These are phyloP conservation scores for Zygogramma bicolorata DNA, from an alignment of 2,888 invertebrate genomes.

Conservation along the genomic window DNA sequence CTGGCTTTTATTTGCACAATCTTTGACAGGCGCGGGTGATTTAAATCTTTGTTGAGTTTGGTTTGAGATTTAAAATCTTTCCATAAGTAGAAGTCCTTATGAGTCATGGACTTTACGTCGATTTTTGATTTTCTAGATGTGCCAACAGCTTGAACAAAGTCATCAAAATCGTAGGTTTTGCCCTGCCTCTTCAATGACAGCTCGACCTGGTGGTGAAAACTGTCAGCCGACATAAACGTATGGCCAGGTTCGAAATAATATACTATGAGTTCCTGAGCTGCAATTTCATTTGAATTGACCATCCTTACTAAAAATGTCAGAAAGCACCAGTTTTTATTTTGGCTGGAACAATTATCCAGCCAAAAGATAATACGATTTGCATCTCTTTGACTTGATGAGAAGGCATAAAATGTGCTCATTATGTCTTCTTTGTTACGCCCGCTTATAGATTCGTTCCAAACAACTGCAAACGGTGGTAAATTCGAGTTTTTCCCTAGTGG, in stretches of 20 bases:
- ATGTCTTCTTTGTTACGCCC: constrained; percentile 16
- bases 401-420: constrained; percentile 8
- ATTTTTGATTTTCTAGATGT: constrained; percentile 13
- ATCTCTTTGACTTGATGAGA: not conserved
- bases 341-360: not conserved
- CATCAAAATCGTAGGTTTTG: not conserved
- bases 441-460: not conserved
- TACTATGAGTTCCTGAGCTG: constrained; percentile 8
- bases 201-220: too few relatives aligned
- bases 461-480: not conserved
- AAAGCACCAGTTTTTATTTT: too few relatives aligned
- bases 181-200: too few relatives aligned
- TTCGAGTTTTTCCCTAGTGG: not conserved
- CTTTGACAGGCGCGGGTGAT: too few relatives aligned
- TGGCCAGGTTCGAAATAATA: constrained; percentile 16
- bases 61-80: not conserved
- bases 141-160: constrained; percentile 15
- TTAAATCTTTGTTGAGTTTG: too few relatives aligned
- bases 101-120: constrained; percentile 3
- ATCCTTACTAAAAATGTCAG: constrained; percentile 18
- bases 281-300: too few relatives aligned
- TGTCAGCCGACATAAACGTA: too few relatives aligned
- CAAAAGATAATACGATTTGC: not conserved
- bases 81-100: not conserved
- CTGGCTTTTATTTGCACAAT: too few relatives aligned